Base-by-base conservation (phyloP, 2,888 invertebrate species). In the Ichneumoninae sp. region DNA sequence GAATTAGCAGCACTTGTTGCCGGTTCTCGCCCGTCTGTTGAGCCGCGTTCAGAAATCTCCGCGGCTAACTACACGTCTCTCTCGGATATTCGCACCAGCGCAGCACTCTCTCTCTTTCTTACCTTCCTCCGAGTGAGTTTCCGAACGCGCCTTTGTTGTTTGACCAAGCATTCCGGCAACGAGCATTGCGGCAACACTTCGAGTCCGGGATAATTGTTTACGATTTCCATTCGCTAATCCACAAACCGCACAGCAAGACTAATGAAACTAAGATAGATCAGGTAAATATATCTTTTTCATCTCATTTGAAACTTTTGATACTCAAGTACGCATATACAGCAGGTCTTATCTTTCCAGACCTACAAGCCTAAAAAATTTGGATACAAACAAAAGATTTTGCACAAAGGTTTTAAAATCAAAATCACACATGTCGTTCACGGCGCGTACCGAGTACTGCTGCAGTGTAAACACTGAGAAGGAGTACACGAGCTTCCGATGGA, bases 391-490 rank as follows among this genome's bases (percentile, higher is more conserved):
- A 26, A 26, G 22, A 19, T 60, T 19, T 26, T 19, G 60, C 1
- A 7, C 1, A 22, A 13, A 60, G 13, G 30, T 60, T 13, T 19
- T 0, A 26, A 26, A 1, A 26, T 26, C 2, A 16, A 26, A 8
- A 30, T 10, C 30, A 13, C 16, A 33, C 6, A 62, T 62, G 62
- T 62, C 62, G 62, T 62, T n/a, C 62, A 62, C 62, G 36, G 36
- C 36, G n/a, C 30, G 62, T 36, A 62, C 62, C 1, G 62, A 62
- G 5, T 62, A 62, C 8, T 62, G n/a, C 62, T 62, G 69, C 47
- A 69, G 47, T 16, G 69, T 69, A 2, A 50, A 47, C 26, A 69
- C 44, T 6, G 47, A 50, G 19, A 47, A 47, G n/a, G 69, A 69
- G 26, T 47, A 47, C 47, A 69, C 69, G 2, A 47, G 47, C 13